Base-by-base conservation (phyloP, 2,888 invertebrate genomes). In the Chromoteleia sp. region DNA sequence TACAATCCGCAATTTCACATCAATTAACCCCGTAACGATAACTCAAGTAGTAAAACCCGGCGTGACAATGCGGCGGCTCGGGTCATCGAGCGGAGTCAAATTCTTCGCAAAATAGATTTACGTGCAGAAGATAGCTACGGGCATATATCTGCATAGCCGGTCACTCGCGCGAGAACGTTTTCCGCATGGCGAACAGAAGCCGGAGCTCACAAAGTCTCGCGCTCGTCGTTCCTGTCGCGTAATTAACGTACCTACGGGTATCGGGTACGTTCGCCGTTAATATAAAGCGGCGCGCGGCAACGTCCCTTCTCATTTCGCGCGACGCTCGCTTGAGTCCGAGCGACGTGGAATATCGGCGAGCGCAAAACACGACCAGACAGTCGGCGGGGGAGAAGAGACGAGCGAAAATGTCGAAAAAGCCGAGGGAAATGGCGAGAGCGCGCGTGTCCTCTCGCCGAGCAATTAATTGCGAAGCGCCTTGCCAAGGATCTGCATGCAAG, bases 401-500 rank as follows among this genome's bases (percentile, higher is more conserved):
- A 48, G 15, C 29, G 41, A 41, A 63, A 54, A 73, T 43, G 75
- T 56, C 65, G 58, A 65, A 65, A 77, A 77, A 48, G 59, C 36
- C n/a, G 29, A 30, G 58, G 59, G 48, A 58, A 43, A 25, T 19
- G 54, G 21, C 48, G 41, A 52, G 48, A 61, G 52, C 19, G 56
- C 19, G 56, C 81, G 82, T 82, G 81, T 63, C 79, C 79, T 74
- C 61, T 65, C 73, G 80, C 63, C 71, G 84, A 67, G 85, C 87
- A 86, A 89, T 89, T 89, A 89, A 89, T 89, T 88, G 86, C 85
- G 79, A 84, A 84, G 84, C 86, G 82, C 83, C 85, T 83, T 75
- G 84, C 59, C 65, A 73, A 76, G 86, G 85, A 88, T 89, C 88
- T 86, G 87, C 89, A 88, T 88, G 88, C 88, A 89, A 88, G 89